These are phyloP conservation scores for Smutsia temminckii DNA, from an alignment of 2,797 vertebrate genomes.

Conservation along the genomic window DNA sequence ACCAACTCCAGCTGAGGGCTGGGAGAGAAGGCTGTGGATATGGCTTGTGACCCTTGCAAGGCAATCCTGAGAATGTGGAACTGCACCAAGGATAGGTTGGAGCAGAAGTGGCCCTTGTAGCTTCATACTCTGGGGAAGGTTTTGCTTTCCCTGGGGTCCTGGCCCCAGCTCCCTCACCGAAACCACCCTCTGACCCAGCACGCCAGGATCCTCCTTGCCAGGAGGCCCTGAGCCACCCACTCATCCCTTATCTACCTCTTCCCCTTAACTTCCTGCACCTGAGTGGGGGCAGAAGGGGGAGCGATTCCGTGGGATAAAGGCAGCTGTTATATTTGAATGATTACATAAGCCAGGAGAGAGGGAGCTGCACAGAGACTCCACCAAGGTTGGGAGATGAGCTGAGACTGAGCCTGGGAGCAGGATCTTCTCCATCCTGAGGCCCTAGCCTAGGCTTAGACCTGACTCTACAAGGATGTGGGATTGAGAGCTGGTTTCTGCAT, in stretches of 20 bases:
- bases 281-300: conserved; percentile 34
- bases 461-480: background rate
- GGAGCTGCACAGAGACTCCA: conserved; percentile 45
- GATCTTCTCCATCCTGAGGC: background rate
- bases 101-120: background rate
- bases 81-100: background rate
- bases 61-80: background rate
- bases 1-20: background rate
- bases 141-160: background rate
- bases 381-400: conserved; percentile 10
- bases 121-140: background rate
- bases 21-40: background rate
- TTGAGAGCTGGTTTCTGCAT: background rate
- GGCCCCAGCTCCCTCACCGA: background rate
- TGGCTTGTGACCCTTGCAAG: background rate
- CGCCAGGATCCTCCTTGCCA: background rate
- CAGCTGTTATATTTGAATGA: conserved; percentile 79
- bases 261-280: conserved; percentile 51
- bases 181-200: background rate
- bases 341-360: conserved; percentile 68
- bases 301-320: conserved; percentile 70
- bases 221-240: conserved; percentile 51
- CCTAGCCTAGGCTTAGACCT: background rate
- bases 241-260: conserved; percentile 22
- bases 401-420: background rate